Evolutionary conservation across 1,140 invertebrate species (phyloP).

Genomic region (Anoplolepis gracilipes): DNA sequence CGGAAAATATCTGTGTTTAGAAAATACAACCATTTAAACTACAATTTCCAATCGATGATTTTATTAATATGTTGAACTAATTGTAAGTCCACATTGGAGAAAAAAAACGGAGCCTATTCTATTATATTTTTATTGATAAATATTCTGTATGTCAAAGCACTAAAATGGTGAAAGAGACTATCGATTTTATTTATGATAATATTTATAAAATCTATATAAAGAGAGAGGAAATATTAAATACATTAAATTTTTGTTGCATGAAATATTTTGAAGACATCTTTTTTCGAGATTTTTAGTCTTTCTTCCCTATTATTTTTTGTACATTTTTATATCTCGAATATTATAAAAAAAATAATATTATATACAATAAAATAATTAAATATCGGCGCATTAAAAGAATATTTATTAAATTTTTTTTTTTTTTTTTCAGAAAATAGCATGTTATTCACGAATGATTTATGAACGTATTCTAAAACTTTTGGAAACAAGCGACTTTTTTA

Average conservation of each 20-base stretch:
- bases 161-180: neutral
- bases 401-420: conserved; percentile 11
- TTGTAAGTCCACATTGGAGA: neutral
- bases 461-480: conserved; percentile 31
- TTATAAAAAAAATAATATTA: neutral
- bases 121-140: neutral
- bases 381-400: neutral
- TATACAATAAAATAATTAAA: neutral
- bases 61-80: neutral
- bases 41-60: neutral
- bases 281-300: neutral
- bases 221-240: too few species aligned
- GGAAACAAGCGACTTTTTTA: conserved; percentile 23
- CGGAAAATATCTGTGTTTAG: neutral
- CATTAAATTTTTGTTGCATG: neutral
- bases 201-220: neutral
- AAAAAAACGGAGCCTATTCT: neutral
- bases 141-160: neutral
- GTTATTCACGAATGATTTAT: conserved; percentile 17
- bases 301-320: neutral
- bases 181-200: neutral
- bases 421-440: conserved; percentile 3
- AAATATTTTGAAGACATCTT: neutral
- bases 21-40: neutral
- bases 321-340: neutral